Percentiles rank a stretch among this genome's conserved stretches.
Evolutionary conservation across 2,888 invertebrate genomes (phyloP).

Genomic region (Thalpophila matura): DNA sequence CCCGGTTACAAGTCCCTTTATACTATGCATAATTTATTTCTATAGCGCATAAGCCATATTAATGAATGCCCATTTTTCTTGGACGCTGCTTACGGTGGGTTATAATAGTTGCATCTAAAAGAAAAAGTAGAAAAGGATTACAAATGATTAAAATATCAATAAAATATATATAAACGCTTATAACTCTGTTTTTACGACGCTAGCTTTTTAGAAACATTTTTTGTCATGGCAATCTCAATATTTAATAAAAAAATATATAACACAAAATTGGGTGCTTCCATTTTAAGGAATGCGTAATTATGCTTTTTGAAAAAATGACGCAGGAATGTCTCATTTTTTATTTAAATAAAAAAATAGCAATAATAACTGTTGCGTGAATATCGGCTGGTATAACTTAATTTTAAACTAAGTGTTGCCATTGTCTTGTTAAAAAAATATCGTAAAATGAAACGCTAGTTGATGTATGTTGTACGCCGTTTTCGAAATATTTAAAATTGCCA

Average conservation of each 20-base stretch:
- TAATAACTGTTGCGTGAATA: constrained; percentile 50
- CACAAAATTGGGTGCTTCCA: constrained; percentile 83
- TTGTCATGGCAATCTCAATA: constrained; percentile 67
- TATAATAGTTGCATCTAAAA: constrained; percentile 89
- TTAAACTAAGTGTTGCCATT: constrained; percentile 65
- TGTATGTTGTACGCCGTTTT: constrained; percentile 65
- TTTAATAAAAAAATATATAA: constrained; percentile 41
- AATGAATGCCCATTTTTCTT: constrained; percentile 78
- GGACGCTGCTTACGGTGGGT: constrained; percentile 91
- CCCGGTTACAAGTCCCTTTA: too few relatives aligned
- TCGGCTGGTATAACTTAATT: constrained; percentile 44
- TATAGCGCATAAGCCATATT: constrained; percentile 56
- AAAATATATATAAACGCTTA: constrained; percentile 64
- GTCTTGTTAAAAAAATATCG: constrained; percentile 60
- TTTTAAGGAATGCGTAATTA: constrained; percentile 74
- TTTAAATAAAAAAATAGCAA: constrained; percentile 51
- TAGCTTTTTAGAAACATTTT: constrained; percentile 76
- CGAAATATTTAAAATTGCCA: constrained; percentile 68
- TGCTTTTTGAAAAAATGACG: constrained; percentile 24
- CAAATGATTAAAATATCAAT: constrained; percentile 84
- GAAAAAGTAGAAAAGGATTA: constrained; percentile 91
- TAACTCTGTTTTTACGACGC: constrained; percentile 66
- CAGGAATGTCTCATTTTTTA: constrained; percentile 23
- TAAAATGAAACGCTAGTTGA: constrained; percentile 60
- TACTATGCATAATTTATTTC: constrained; percentile 43